A percentile compares a stretch with the other conserved stretches of the same genome.
These are phyloP conservation scores for Plumapathes pennacea DNA, from an alignment of 92 coral and sea anemone species.

Conservation along the genomic window DNA sequence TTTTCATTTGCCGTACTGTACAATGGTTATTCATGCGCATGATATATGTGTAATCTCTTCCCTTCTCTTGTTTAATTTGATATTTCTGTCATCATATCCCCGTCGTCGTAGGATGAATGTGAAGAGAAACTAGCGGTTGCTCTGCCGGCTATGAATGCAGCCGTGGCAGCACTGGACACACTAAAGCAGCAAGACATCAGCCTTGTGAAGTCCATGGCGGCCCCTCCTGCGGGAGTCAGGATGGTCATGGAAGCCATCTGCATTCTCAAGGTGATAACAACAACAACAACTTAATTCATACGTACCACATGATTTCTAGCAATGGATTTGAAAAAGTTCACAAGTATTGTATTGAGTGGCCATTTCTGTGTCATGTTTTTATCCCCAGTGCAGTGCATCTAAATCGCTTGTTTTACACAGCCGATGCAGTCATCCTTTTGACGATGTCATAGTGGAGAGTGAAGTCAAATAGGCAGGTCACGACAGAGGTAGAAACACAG, in stretches of 20 bases:
- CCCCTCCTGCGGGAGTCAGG: conserved; percentile 97
- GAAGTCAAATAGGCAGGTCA: no score
- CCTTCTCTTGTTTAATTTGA: background rate
- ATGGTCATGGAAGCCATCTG: conserved; percentile 99
- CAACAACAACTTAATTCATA: no score
- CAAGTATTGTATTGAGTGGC: no score
- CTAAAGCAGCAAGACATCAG: conserved; percentile 89
- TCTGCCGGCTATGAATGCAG: conserved; percentile 94
- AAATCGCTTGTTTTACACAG: no score
- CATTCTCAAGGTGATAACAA: conserved; percentile 89
- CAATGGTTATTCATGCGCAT: conserved; percentile 4
- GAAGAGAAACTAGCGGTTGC: conserved; percentile 95
- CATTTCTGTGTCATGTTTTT: no score
- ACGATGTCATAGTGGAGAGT: no score
- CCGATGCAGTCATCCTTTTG: no score
- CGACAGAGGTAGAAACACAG: no score
- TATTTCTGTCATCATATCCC: no score
- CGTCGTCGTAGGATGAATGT: conserved; percentile 78
- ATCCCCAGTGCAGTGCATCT: no score
- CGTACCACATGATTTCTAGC: no score
- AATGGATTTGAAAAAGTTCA: no score
- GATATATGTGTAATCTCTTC: background rate
- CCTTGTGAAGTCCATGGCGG: conserved; percentile 83
- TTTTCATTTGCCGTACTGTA: background rate
- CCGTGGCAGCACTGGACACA: conserved; percentile 87